A percentile compares a stretch with the other conserved stretches of the same genome.
Conservation (phyloP, 2,113 vertebrate species). For the Tiliqua scincoides region DNA sequence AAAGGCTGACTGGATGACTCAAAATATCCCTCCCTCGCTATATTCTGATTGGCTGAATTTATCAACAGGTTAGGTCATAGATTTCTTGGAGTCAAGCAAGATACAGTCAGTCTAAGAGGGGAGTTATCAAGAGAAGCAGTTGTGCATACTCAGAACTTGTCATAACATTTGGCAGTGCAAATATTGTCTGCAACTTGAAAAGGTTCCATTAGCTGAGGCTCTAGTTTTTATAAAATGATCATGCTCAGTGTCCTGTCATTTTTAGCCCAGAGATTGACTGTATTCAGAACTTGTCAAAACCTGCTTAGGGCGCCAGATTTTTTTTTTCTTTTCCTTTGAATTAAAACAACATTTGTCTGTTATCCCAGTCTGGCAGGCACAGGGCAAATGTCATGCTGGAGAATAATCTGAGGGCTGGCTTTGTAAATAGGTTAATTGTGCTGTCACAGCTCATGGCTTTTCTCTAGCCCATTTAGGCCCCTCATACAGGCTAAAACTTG, state of each 20-base stretch:
- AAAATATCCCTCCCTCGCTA: too few species aligned
- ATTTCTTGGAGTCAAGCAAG: too few species aligned
- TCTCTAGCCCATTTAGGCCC: background rate
- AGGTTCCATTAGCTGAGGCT: background rate
- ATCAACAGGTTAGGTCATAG: too few species aligned
- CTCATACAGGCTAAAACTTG: background rate
- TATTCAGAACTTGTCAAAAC: conserved; percentile 2
- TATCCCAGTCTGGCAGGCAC: conserved; percentile 8
- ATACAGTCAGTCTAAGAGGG: too few species aligned
- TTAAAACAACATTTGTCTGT: conserved; percentile 29
- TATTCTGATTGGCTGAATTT: too few species aligned
- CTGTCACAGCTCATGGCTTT: background rate
- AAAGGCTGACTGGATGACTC: too few species aligned
- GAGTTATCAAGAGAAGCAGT: background rate
- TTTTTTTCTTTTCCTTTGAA: background rate
- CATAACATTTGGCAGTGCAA: background rate
- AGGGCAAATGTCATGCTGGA: background rate
- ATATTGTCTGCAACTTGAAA: background rate
- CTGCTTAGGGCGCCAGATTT: background rate
- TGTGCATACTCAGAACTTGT: background rate
- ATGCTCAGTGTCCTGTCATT: background rate
- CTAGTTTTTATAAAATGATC: background rate
- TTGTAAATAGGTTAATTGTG: conserved; percentile 19
- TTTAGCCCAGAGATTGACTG: background rate
- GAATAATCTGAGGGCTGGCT: conserved; percentile 6